Conservation (phyloP, 37 sponge, comb jelly and placozoan species). For the Theonella swinhoei region DNA sequence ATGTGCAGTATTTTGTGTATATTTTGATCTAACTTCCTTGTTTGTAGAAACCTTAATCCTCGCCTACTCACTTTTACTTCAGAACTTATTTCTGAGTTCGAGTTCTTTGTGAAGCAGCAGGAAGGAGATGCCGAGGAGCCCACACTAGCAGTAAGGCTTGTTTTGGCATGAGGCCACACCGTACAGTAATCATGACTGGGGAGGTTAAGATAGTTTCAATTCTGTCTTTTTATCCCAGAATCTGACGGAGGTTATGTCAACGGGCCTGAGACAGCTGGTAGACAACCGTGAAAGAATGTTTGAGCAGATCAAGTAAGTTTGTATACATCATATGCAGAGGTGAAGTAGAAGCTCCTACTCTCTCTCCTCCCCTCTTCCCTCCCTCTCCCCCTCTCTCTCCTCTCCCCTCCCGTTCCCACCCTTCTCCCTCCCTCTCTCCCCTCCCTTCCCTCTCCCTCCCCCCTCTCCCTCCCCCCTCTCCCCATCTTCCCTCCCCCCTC, state of each 20-base stretch:
- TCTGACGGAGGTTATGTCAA: slow-evolving; percentile 48
- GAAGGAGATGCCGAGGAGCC: slow-evolving; percentile 21
- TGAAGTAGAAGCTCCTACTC: background rate
- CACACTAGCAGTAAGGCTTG: background rate
- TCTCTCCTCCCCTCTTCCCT: background rate
- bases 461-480: background rate
- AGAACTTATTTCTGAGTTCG: slow-evolving; percentile 67
- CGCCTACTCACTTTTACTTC: too few relatives aligned
- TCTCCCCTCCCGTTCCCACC: background rate
- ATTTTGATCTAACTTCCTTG: too few relatives aligned
- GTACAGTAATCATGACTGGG: background rate
- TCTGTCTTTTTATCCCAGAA: slow-evolving; percentile 14
- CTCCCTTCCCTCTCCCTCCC: background rate
- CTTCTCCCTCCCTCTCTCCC: background rate
- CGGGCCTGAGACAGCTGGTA: slow-evolving; percentile 55
- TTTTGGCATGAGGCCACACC: background rate
- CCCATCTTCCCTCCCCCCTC: background rate
- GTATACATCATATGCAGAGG: background rate
- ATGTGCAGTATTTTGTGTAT: too few relatives aligned
- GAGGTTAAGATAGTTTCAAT: background rate
- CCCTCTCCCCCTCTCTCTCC: background rate
- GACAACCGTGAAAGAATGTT: slow-evolving; percentile 75
- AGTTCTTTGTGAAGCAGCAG: slow-evolving; percentile 26
- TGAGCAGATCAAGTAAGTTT: slow-evolving; percentile 76
- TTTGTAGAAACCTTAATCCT: too few relatives aligned